Conservation (phyloP, 2,113 vertebrate species). For the Platichthys stellatus region DNA sequence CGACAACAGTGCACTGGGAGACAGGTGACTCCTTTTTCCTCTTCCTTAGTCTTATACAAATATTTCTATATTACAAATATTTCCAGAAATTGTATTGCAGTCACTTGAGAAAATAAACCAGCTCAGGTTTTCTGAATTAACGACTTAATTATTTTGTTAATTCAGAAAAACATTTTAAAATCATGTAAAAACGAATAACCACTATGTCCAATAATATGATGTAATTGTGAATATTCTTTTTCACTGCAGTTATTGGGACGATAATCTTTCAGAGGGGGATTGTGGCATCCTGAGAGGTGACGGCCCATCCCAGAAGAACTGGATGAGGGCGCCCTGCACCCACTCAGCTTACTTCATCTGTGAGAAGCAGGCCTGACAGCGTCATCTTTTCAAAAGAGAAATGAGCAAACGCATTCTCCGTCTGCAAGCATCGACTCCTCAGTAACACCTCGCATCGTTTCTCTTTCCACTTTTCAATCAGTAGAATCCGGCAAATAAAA, state of each 20-base stretch:
- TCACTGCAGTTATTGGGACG: slow-evolving; percentile 65
- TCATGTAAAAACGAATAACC: no score
- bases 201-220: background rate
- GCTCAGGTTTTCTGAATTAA: no score
- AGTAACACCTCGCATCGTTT: background rate
- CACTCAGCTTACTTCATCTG: slow-evolving; percentile 73
- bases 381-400: no score
- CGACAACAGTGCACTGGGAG: slow-evolving; percentile 25
- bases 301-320: slow-evolving; percentile 39
- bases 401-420: no score
- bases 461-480: slow-evolving; percentile 7
- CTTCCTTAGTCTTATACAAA: no score
- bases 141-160: no score
- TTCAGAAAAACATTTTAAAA: no score
- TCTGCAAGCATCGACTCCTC: background rate
- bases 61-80: no score
- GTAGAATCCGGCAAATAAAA: background rate
- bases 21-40: slow-evolving; percentile 60
- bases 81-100: no score
- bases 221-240: background rate
- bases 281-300: slow-evolving; percentile 60
- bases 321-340: slow-evolving; percentile 35
- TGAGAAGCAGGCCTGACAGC: background rate
- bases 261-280: rapidly evolving
- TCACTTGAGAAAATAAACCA: no score